A percentile compares a stretch with the other conserved stretches of the same genome.
These are phyloP conservation scores for Penelope pileata DNA, from an alignment of 2,113 vertebrate genomes.

Conservation along the genomic window DNA sequence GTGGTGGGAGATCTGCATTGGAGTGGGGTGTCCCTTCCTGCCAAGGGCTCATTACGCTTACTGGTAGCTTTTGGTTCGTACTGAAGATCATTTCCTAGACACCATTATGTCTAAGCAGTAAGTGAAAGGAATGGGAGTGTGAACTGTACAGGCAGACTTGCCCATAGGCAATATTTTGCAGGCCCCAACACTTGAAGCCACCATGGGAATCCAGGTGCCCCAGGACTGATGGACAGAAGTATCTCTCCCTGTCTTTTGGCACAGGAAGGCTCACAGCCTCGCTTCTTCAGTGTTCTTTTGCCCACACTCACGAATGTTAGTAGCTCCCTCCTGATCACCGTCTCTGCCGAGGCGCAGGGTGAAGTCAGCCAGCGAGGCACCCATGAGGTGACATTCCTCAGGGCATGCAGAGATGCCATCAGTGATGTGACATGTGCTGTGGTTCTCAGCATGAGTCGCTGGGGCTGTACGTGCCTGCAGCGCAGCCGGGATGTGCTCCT, in stretches of 20 bases:
- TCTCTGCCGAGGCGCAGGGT: neutral
- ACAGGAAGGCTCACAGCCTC: neutral
- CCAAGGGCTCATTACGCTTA: neutral
- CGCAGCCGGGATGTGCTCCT: neutral
- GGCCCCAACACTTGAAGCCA: neutral
- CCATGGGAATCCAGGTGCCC: neutral
- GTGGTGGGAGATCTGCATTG: neutral
- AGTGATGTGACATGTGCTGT: neutral
- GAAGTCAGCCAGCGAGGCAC: neutral
- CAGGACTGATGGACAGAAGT: neutral
- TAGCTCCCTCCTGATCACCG: neutral
- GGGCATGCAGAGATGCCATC: neutral
- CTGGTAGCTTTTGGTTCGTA: neutral
- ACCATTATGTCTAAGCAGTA: conserved; percentile 13
- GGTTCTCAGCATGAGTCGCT: neutral
- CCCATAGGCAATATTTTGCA: neutral
- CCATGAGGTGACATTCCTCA: neutral
- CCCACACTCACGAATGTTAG: neutral
- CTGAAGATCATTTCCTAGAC: neutral
- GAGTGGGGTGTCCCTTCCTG: neutral
- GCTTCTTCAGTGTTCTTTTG: neutral
- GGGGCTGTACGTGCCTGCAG: neutral
- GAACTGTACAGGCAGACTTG: neutral
- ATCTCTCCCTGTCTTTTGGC: neutral
- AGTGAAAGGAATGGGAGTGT: neutral